phyloP scores from a whole-genome alignment of 2,113 vertebrate species.

The Salvelinus fontinalis region DNA sequence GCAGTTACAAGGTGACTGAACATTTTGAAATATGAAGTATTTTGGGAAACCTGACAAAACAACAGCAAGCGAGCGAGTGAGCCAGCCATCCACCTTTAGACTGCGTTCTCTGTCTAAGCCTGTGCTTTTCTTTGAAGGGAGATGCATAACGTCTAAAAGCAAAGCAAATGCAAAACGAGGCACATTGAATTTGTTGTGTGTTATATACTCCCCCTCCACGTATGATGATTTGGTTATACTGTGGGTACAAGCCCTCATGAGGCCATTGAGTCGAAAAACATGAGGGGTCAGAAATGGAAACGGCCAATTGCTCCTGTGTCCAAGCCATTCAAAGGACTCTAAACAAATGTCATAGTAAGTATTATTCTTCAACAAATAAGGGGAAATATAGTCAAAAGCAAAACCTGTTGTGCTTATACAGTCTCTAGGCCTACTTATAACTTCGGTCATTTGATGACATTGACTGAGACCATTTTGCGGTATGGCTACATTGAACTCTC shows the following conservation, averaged over 20 bases:
- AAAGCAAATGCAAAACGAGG: slow-evolving; percentile 77
- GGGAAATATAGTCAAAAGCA: slow-evolving; percentile 36
- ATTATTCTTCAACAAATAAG: slow-evolving; percentile 77
- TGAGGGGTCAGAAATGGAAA: slow-evolving; percentile 87
- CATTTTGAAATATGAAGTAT: slow-evolving; percentile 79
- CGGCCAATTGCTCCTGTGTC: slow-evolving; percentile 90
- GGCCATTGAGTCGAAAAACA: slow-evolving; percentile 90
- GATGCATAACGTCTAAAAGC: slow-evolving; percentile 89
- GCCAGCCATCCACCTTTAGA: slow-evolving; percentile 76
- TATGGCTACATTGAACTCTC: slow-evolving; percentile 18
- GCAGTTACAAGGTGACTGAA: slow-evolving; percentile 98
- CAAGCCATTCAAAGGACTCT: slow-evolving; percentile 94
- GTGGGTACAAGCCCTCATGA: slow-evolving; percentile 93
- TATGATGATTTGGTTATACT: slow-evolving; percentile 94
- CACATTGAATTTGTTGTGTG: slow-evolving; percentile 96
- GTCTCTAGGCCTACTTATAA: neutral
- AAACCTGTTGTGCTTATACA: slow-evolving; percentile 41
- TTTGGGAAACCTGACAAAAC: slow-evolving; percentile 63
- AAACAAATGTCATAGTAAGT: slow-evolving; percentile 91
- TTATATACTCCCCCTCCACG: slow-evolving; percentile 89
- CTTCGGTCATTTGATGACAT: neutral
- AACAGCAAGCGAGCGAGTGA: slow-evolving; percentile 43
- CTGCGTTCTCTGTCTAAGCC: slow-evolving; percentile 89
- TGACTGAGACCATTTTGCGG: slow-evolving; percentile 3
- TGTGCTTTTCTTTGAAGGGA: slow-evolving; percentile 91